Percentiles rank a stretch among this genome's conserved stretches.
Evolutionary conservation across 2,797 vertebrate species (phyloP).

Genomic region (Enteromius radiatus): DNA sequence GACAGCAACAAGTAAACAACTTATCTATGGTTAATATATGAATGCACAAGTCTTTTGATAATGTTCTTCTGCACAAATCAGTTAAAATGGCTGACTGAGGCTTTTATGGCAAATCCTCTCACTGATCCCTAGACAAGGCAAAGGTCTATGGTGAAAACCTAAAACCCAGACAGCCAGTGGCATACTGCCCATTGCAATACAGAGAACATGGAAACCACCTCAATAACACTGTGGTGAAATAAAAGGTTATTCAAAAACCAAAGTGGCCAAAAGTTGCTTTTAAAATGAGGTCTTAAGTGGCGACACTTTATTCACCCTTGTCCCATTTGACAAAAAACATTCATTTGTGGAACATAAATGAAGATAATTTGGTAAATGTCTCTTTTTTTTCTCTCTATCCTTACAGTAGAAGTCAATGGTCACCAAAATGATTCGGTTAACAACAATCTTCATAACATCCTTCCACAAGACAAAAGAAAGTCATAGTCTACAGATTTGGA

Average conservation of each 20-base stretch:
- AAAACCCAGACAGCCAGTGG: background rate
- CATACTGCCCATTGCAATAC: background rate
- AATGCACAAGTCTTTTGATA: background rate
- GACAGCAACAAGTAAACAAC: conserved; percentile 17
- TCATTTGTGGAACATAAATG: background rate
- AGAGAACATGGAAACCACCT: conserved; percentile 2
- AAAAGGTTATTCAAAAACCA: background rate
- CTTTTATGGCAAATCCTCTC: conserved; percentile 2
- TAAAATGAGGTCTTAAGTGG: background rate
- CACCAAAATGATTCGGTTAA: background rate
- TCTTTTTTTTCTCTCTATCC: background rate
- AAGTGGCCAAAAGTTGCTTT: background rate
- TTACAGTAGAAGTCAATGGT: background rate
- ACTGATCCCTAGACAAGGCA: background rate
- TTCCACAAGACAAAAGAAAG: background rate
- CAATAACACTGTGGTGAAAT: background rate
- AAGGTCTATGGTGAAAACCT: conserved; percentile 12
- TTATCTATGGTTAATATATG: background rate
- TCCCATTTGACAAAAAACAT: background rate
- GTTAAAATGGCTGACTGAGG: background rate
- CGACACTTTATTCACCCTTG: background rate
- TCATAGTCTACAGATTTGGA: background rate
- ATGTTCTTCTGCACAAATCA: background rate
- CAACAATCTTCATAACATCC: background rate
- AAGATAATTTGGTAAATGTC: background rate